Evolutionary conservation across 23 tunicate genomes (phyloP).

Genomic region (Ciona savignyi): DNA sequence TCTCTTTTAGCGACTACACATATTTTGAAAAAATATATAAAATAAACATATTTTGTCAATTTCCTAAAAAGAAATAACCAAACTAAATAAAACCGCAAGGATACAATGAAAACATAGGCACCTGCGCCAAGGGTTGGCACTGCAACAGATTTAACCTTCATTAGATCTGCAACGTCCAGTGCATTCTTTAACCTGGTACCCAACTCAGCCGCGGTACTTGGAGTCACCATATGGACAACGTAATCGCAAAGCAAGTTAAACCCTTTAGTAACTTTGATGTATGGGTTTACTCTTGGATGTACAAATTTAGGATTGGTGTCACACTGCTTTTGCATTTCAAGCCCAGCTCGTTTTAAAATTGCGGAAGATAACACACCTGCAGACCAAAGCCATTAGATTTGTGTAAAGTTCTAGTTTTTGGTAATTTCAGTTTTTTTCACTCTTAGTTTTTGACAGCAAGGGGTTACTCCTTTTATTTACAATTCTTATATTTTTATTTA

Average conservation of each 20-base stretch:
- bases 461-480: too few relatives aligned
- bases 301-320: not conserved
- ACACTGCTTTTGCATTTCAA: conserved; percentile 22
- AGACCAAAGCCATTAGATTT: too few relatives aligned
- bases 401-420: too few relatives aligned
- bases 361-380: conserved; percentile 35
- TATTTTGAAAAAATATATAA: too few relatives aligned
- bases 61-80: too few relatives aligned
- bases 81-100: too few relatives aligned
- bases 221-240: conserved; percentile 49
- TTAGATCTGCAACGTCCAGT: conserved; percentile 34
- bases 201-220: conserved; percentile 4
- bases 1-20: too few relatives aligned
- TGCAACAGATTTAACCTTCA: conserved; percentile 31
- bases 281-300: not conserved
- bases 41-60: too few relatives aligned
- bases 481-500: too few relatives aligned
- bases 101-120: too few relatives aligned
- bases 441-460: too few relatives aligned
- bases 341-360: conserved; percentile 21
- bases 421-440: too few relatives aligned
- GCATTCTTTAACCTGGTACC: conserved; percentile 16
- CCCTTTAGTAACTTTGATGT: conserved; percentile 17
- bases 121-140: conserved; percentile 51
- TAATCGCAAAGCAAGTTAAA: conserved; percentile 24